phyloP scores from a whole-genome alignment of 2,888 invertebrate genomes.

The Mystacides longicornis region DNA sequence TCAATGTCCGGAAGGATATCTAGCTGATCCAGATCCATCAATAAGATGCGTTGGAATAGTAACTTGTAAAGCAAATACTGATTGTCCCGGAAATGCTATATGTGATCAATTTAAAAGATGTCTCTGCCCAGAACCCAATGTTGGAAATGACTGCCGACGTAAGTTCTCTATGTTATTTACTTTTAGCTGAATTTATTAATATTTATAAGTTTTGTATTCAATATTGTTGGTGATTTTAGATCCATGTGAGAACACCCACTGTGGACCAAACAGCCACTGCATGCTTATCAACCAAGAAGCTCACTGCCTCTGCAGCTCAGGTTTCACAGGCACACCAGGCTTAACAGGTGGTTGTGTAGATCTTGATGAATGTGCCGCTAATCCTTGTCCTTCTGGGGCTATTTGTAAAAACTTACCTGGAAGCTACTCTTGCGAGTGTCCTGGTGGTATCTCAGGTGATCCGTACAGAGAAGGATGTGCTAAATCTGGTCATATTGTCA shows the following conservation, averaged over 20 bases:
- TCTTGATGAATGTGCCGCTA: conserved; percentile 78
- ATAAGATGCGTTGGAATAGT: conserved; percentile 77
- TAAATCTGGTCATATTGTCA: conserved; percentile 54
- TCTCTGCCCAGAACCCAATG: conserved; percentile 83
- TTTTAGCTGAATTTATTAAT: neutral
- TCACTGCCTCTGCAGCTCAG: conserved; percentile 75
- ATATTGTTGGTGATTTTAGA: conserved; percentile 47
- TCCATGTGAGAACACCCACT: conserved; percentile 81
- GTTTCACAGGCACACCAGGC: conserved; percentile 65
- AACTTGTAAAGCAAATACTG: conserved; percentile 63
- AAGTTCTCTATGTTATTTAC: conserved; percentile 39
- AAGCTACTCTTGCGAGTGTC: conserved; percentile 80
- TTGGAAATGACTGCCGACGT: conserved; percentile 89
- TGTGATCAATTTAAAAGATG: conserved; percentile 74
- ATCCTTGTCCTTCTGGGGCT: conserved; percentile 77
- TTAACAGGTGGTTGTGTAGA: conserved; percentile 71
- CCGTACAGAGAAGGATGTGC: conserved; percentile 73
- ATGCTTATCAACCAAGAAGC: conserved; percentile 76
- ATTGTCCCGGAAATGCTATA: conserved; percentile 85
- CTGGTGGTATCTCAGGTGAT: conserved; percentile 72
- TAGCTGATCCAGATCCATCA: conserved; percentile 78
- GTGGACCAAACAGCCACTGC: conserved; percentile 84
- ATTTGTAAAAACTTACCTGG: conserved; percentile 86
- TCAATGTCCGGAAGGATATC: conserved; percentile 71
- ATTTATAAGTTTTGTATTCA: neutral